Base-by-base conservation (phyloP, 2,113 vertebrate genomes). In the Acinonyx jubatus region DNA sequence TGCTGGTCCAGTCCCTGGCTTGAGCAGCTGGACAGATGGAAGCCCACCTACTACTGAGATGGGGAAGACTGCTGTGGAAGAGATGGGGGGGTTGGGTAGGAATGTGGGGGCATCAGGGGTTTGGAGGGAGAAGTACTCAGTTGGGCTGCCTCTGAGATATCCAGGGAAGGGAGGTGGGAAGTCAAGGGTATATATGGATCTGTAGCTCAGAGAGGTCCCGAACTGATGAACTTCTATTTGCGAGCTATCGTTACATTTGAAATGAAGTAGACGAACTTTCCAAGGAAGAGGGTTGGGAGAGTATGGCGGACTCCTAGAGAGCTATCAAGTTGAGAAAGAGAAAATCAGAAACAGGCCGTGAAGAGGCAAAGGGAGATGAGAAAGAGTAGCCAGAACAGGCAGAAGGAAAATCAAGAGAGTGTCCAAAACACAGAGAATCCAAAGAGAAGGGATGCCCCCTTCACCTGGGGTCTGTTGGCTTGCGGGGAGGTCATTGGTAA, bases 1-100 rank as follows among this genome's bases (percentile, higher is more conserved):
- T 13, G 10, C 11, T 38, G 4, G 33, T 21, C 31, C 7, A 1
- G 13, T 14, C 8, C 33, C 36, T 15, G 21, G 33, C 31, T 0
- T n/a, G 41, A 91, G 23, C 23, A 52, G 7, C 61, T 68, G 9
- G 15, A n/a, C 50, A 68, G 31, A 5, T 4, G 55, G 38, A 52
- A 41, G 16, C 16, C 23, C 14, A 25, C 52, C 25, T 52, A 15
- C 25, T 52, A 13, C 33, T 90, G 45, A 71, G 21, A 16, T 38
- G 73, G 65, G 69, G 36, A 6, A 41, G 16, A 25, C 3, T 4
- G 13, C 7, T 33, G 36, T 29, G 15, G 55, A 15, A 3, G 16
- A 31, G 19, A 4, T 27, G 23, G 23, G 1, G 41, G 23, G 1
- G 10, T 71, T 5, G 13, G 6, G 10, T 71, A 5, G 13, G 6